Base-by-base conservation (phyloP, 2,113 vertebrate genomes). In the Hippocampus mohnikei region DNA sequence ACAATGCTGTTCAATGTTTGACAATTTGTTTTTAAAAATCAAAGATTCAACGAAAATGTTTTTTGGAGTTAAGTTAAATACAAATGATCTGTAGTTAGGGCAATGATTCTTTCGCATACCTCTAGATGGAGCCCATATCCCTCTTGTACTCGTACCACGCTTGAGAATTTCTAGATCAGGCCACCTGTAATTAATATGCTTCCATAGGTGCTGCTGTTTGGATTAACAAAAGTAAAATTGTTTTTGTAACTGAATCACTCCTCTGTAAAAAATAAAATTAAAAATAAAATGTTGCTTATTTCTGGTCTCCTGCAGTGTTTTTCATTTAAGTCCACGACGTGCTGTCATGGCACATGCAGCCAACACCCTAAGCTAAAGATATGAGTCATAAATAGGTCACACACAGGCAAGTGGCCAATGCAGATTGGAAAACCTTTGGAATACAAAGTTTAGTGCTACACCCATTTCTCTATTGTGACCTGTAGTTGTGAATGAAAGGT, bases 331-430 rank as follows among this genome's bases (percentile, higher is more conserved):
- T 71, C 70, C 61, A 72, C 65, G 60, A 69, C 83, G 74, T 42
- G 8, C 65, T 59, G 76, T 84, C 72, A 82, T 44, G 61, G 33
- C 78, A 72, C 72, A 74, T 68, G 60, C 69, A 82, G 87, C 75
- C 77, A 80, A 88, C 88, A 85, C 88, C 87, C 85, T 68, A 64
- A 68, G 73, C 66, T 64, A 61, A 77, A 88, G 63, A 80, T 66
- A 52, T 85, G 72, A 87, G 71, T 88, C 79, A 80, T 72, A 89
- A 85, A 72, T 85, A 89, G 83, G 84, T 87, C 84, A 86, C 78
- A 77, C 76, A 77, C 70, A 73, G 59, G 70, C 75, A 66, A 66
- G 3, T 37, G 67, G 72, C 74, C 61, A 48, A 66, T 76, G 58
- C 42, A 63, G 71, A 84, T 75, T 84, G 79, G 74, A 73, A 84